phyloP scores from a whole-genome alignment of 1,140 invertebrate species.

The Steinernema feltiae region DNA sequence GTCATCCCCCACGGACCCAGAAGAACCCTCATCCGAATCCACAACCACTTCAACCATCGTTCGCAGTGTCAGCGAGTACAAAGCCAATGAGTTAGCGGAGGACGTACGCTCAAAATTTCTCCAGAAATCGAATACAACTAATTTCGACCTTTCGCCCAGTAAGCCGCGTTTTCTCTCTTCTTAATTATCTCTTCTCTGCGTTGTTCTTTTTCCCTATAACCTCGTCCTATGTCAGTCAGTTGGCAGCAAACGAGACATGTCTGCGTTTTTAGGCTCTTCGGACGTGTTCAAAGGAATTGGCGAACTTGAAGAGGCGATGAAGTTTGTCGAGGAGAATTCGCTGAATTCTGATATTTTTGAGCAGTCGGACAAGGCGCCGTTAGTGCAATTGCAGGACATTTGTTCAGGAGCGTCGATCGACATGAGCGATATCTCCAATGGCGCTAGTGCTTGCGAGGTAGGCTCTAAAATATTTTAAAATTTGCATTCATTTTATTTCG shows the following conservation, averaged over 20 bases:
- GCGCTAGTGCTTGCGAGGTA: neutral
- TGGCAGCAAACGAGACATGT: too few species aligned
- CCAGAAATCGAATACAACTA: constrained; percentile 43
- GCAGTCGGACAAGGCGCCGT: constrained; percentile 36
- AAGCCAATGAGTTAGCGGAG: constrained; percentile 38
- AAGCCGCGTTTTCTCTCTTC: constrained; percentile 5
- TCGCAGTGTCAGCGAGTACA: constrained; percentile 55
- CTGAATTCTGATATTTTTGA: constrained; percentile 22
- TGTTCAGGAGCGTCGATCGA: constrained; percentile 53
- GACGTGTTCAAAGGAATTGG: constrained; percentile 25
- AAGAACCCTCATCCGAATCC: constrained; percentile 9
- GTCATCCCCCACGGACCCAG: constrained; percentile 11
- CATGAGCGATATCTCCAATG: constrained; percentile 17
- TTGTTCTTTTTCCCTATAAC: neutral
- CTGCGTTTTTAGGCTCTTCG: constrained; percentile 7
- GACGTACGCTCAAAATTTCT: constrained; percentile 37
- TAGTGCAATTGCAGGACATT: constrained; percentile 54
- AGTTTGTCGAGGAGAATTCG: constrained; percentile 26
- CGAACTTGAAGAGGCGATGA: constrained; percentile 25
- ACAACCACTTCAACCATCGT: constrained; percentile 39
- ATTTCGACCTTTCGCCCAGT: constrained; percentile 45
- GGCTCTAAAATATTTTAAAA: neutral
- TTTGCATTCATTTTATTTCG: too few species aligned
- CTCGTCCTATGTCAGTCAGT: neutral
- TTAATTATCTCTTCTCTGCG: neutral